Base-by-base conservation (phyloP, 2,797 vertebrate species). In the Tadarida brasiliensis region DNA sequence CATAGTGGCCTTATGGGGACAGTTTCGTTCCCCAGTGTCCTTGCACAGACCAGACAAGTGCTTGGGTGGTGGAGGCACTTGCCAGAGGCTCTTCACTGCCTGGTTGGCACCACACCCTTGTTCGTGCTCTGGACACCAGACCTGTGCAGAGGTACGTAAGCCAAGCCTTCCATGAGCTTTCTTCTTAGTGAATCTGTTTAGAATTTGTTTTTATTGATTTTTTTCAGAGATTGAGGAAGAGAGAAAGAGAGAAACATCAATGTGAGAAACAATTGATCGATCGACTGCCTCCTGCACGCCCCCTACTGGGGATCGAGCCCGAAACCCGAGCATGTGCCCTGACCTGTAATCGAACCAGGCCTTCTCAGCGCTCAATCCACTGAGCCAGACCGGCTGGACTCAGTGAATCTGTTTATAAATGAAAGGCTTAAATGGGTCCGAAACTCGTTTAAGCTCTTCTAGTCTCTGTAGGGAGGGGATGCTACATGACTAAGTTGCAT, bases 151-250 rank as follows among this genome's bases (percentile, higher is more conserved):
- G 24, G 68, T 33, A 44, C 87, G 63, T 44, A 30, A 80, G 71
- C 77, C 87, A 73, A 33, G 71, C 49, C 63, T 68, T 61, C 59
- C 35, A 2, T 1, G n/a, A 77, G 56, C 39, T 35, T 71, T 78
- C 82, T 94, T 71, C 91, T 70, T 7, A 70, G 63, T n/a, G 65
- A 56, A 0, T 80, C 71, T 92, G 33, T 91, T 87, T 91, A 49
- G 76, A 85, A 54, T 44, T 44, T 44, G 7, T 44, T 44, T 44
- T 44, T 15, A 5, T 51, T 51, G 2, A 51, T 51, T 51, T 11
- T 14, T 51, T 51, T 51, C 10, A 51, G 51, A 51, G 51, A 51
- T 44, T 2, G 10, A 11, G 51, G 51, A 11, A 51, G 15, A 2
- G 51, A 51, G 51, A 51, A 51, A 44, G 39, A 44, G 39, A 44